These are phyloP conservation scores for Malacosoma neustria DNA, from an alignment of 2,888 invertebrate species.

Conservation along the genomic window DNA sequence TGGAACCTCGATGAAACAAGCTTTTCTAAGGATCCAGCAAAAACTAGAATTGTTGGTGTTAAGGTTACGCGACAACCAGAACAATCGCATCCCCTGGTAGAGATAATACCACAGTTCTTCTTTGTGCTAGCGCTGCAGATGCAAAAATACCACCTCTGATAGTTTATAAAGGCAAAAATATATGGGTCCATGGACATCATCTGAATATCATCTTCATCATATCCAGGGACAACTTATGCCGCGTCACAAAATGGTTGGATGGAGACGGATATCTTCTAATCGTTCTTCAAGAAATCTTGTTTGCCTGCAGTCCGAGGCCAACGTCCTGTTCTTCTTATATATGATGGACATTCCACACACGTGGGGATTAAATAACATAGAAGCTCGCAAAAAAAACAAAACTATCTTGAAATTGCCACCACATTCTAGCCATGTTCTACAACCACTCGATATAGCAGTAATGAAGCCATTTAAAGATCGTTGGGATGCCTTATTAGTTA, in stretches of 20 bases:
- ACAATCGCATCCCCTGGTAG: slow-evolving; percentile 12
- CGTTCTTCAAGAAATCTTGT: slow-evolving; percentile 19
- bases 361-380: slow-evolving; percentile 7
- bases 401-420: slow-evolving; percentile 13
- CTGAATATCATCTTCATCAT: slow-evolving; percentile 18
- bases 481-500: slow-evolving; percentile 7
- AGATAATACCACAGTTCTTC: slow-evolving; percentile 17
- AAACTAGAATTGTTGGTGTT: slow-evolving; percentile 18
- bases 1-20: too few relatives aligned
- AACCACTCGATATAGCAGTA: slow-evolving; percentile 13
- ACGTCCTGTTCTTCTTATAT: slow-evolving; percentile 16
- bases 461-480: slow-evolving; percentile 11
- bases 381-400: slow-evolving; percentile 7
- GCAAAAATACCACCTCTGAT: slow-evolving; percentile 14
- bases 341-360: slow-evolving; percentile 26
- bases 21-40: too few relatives aligned
- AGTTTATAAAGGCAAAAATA: slow-evolving; percentile 14
- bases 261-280: slow-evolving; percentile 25
- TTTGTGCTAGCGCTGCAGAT: slow-evolving; percentile 14
- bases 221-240: slow-evolving; percentile 23
- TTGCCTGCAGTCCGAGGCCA: slow-evolving; percentile 20
- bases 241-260: slow-evolving; percentile 32
- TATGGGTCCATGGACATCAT: slow-evolving; percentile 12
- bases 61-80: slow-evolving; percentile 9
- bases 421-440: slow-evolving; percentile 13